These are phyloP conservation scores for Panthera uncia DNA, from an alignment of 2,113 vertebrate genomes.

Conservation along the genomic window DNA sequence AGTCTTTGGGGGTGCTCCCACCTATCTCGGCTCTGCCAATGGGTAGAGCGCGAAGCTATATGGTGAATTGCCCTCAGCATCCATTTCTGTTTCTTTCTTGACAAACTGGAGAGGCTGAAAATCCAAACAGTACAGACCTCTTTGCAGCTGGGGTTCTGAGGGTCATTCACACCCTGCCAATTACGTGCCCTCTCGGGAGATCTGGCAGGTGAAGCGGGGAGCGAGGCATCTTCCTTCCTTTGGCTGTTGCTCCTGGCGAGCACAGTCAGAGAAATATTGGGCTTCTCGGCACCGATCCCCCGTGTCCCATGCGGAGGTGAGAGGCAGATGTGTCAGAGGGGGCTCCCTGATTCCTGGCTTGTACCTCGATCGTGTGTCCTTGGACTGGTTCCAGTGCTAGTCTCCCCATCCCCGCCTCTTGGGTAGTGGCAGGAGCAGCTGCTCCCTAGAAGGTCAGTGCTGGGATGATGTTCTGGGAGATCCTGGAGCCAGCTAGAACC, in stretches of 20 bases:
- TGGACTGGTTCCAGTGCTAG: too few relatives aligned
- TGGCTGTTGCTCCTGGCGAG: neutral
- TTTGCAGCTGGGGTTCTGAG: neutral
- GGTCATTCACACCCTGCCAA: neutral
- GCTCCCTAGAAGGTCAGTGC: neutral
- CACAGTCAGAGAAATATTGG: neutral
- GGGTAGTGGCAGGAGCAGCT: neutral
- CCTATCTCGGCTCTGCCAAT: neutral
- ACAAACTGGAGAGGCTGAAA: neutral
- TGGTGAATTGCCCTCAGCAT: neutral
- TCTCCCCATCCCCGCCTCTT: neutral
- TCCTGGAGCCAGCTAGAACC: neutral
- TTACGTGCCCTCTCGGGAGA: neutral
- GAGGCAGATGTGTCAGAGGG: neutral
- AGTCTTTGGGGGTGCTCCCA: neutral
- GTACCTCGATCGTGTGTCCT: neutral
- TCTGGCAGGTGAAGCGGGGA: neutral
- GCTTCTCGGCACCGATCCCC: neutral
- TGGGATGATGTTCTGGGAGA: neutral
- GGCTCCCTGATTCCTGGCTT: neutral
- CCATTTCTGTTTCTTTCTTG: neutral
- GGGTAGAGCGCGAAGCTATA: neutral
- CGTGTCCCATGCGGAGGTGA: neutral
- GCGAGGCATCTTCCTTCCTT: neutral
- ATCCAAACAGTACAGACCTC: neutral